Evolutionary conservation across 2,797 vertebrate species (phyloP).

Genomic region (Nasua narica): DNA sequence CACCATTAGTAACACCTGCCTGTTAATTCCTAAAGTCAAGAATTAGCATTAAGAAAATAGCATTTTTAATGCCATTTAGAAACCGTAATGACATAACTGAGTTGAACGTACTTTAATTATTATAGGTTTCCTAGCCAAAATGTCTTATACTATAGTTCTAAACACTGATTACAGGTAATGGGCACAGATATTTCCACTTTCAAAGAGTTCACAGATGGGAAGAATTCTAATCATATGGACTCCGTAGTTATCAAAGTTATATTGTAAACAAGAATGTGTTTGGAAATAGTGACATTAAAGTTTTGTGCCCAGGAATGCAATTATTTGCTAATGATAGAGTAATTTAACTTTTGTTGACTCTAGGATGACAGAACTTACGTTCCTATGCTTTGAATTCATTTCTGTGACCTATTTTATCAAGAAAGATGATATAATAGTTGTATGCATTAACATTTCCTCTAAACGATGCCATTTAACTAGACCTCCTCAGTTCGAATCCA

Average conservation of each 20-base stretch:
- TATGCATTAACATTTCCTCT: not conserved
- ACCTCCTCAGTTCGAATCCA: not conserved
- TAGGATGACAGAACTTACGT: not conserved
- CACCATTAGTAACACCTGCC: constrained; percentile 49
- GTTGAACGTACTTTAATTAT: constrained; percentile 35
- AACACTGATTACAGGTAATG: constrained; percentile 8
- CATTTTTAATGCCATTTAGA: constrained; percentile 48
- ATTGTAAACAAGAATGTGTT: constrained; percentile 29
- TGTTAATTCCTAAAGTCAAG: constrained; percentile 50
- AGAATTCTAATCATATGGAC: constrained; percentile 3
- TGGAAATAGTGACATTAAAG: not conserved
- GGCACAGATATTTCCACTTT: not conserved
- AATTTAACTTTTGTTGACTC: not conserved
- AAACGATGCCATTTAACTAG: not conserved
- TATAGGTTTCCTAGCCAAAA: constrained; percentile 44
- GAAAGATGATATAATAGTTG: not conserved
- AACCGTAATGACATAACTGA: constrained; percentile 43
- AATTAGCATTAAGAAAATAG: constrained; percentile 36
- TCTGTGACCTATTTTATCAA: not conserved
- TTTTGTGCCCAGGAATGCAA: not conserved
- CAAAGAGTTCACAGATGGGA: not conserved
- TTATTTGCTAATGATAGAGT: constrained; percentile 38
- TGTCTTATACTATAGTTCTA: not conserved
- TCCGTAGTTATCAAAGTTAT: not conserved
- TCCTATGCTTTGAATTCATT: not conserved